Base-by-base conservation (phyloP, 2,113 vertebrate genomes). In the Myrmophylax atrothorax region DNA sequence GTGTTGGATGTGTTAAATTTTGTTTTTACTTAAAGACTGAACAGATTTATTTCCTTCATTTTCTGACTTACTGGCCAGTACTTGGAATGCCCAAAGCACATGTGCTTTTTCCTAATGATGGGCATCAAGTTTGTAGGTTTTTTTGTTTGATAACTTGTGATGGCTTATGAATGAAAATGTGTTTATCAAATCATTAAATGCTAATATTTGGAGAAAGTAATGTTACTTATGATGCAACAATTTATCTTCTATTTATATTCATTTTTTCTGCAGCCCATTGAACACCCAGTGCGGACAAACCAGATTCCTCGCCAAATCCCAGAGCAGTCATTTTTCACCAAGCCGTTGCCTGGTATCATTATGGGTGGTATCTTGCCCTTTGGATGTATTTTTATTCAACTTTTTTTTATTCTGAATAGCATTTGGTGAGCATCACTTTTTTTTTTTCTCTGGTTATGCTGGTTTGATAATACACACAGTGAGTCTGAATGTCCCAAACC, bases 401-500 rank as follows among this genome's bases (percentile, higher is more conserved):
- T 99, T 15, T 99, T 99, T 97, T 99, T 99, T 94, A 99, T 99
- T 95, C 98, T 99, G 62, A 99, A 99, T 88, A 99, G 98, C 94
- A 99, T 99, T 96, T 99, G 99, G 99, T 99, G 97, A 98, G 98
- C 92, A 86, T 64, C 5, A 2, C 11, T 38, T 6, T 59, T 44
- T 42, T 42, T 16, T 29, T 15, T 33, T 7, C 9, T 73, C 58
- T 81, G 12, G 6, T 79, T 47, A 10, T 42, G 16, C 37, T 84
- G 50, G 15, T 90, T 44, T 91, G 42, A 19, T 76, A 44, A 64
- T 31, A 67, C 7, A 22, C 18, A 33, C 8, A 4, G 19, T 31
- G 53, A 92, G 9, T 69, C 52, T 78, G 58, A 82, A 37, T 18
- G 35, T 74, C 26, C 18, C 24, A 44, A 69, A 79, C 2, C 26